Base-by-base conservation (phyloP, 1,140 invertebrate genomes). In the Dinothrombium tinctorium region DNA sequence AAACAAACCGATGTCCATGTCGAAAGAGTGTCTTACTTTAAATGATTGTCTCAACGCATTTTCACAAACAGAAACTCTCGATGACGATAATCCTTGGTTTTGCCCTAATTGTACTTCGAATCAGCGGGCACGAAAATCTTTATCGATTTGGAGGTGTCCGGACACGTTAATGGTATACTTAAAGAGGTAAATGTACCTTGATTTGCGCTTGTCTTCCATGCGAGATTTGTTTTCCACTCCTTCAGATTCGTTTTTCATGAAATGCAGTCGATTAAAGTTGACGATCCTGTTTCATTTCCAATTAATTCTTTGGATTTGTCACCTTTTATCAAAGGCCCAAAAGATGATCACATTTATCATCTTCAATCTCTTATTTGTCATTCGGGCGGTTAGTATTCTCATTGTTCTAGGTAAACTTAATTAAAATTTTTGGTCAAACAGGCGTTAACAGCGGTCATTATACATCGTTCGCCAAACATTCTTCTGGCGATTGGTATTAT, bases 401-500 rank as follows among this genome's bases (percentile, higher is more conserved):
- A 19, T 21, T 29, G 8, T 17, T 35, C 14, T 2, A n/a, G 42
- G 6, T 12, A 6, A 15, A 14, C 23, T 49, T n/a, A 33, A 21
- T n/a, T 7, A 35, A 35, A 12, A 15, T 17, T 9, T 2, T 35
- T 35, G 2, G 20, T 35, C 33, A 14, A 15, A 14, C 12, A 35
- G 33, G 56, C 46, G 66, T 69, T 33, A 69, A 67, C 31, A 66
- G 69, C 25, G 73, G 73, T 2, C 73, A 76, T 53, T 74, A 76
- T 49, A 73, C 72, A 15, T 64, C 70, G 1, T 74, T 71, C 47
- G 61, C 69, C 7, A 69, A 67, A 50, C 71, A 84, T 53, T 78
- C 82, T 36, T 60, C 66, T 32, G 74, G 66, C 24, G 61, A 68
- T 14, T 84, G 80, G 80, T 72, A 70, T 52, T 76, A 76, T 53